phyloP scores from a whole-genome alignment of 2,797 vertebrate species.

The Rhadinocentrus ornatus region DNA sequence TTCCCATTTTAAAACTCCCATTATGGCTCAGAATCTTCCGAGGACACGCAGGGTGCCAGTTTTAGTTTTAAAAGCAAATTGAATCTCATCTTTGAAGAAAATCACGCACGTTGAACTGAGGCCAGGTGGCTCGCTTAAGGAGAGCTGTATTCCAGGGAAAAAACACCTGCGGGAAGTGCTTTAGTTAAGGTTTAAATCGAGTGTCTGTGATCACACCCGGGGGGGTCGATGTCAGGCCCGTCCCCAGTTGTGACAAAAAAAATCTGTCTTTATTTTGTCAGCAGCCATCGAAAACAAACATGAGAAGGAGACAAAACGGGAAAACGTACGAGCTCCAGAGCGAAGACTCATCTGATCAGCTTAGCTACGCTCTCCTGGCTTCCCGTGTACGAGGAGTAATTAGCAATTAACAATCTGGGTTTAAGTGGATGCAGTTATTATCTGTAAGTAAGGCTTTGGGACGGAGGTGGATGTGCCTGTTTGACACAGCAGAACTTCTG shows the following conservation, averaged over 20 bases:
- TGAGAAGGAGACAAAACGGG: constrained; percentile 55
- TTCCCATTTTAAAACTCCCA: constrained; percentile 42
- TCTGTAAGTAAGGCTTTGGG: constrained; percentile 49
- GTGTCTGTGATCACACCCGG: constrained; percentile 66
- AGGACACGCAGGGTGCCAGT: constrained; percentile 40
- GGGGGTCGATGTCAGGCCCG: constrained; percentile 42
- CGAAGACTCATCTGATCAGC: constrained; percentile 75
- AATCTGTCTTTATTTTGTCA: constrained; percentile 72
- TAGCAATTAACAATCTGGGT: constrained; percentile 81
- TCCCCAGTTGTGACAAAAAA: constrained; percentile 21
- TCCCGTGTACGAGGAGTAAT: constrained; percentile 74
- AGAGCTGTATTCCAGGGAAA: constrained; percentile 52
- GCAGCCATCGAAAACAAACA: constrained; percentile 64
- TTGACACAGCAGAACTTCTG: constrained; percentile 56
- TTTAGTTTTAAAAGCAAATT: constrained; percentile 57
- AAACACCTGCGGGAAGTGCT: constrained; percentile 75
- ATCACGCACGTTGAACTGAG: constrained; percentile 53
- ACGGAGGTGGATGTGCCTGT: constrained; percentile 20
- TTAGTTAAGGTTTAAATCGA: constrained; percentile 77
- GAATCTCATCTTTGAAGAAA: constrained; percentile 52
- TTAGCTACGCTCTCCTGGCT: constrained; percentile 79
- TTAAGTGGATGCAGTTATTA: constrained; percentile 78
- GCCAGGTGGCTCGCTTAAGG: constrained; percentile 61
- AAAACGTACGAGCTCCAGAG: constrained; percentile 67
- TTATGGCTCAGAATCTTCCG: constrained; percentile 34